A percentile compares a stretch with the other conserved stretches of the same genome.
Evolutionary conservation across 2,888 invertebrate species (phyloP).

Genomic region (Exocentrus adspersus): DNA sequence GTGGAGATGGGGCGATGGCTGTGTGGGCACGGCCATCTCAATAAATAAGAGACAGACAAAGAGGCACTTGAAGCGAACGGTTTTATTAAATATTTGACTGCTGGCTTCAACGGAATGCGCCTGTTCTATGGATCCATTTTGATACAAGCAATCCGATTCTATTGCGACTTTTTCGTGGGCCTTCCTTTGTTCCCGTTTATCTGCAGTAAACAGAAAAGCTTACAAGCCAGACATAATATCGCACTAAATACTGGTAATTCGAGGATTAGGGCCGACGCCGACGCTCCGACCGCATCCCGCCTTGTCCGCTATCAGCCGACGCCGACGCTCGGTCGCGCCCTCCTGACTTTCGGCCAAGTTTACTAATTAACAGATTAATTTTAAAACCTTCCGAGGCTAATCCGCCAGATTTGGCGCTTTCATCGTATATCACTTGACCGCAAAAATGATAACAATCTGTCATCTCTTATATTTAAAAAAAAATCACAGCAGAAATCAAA

Average conservation of each 20-base stretch:
- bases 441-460: neutral
- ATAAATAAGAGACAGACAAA: conserved; percentile 23
- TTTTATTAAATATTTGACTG: conserved; percentile 20
- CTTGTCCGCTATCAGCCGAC: conserved; percentile 27
- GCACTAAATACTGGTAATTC: conserved; percentile 40
- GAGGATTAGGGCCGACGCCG: too few relatives aligned
- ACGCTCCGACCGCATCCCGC: conserved; percentile 33
- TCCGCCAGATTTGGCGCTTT: conserved; percentile 13
- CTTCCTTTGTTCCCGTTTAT: conserved; percentile 39
- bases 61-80: neutral
- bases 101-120: neutral
- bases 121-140: too few relatives aligned
- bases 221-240: conserved; percentile 33
- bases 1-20: conserved; percentile 35
- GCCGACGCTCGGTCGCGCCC: conserved; percentile 27
- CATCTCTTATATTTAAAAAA: neutral
- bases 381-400: conserved; percentile 25
- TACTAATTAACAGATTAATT: conserved; percentile 35
- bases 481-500: too few relatives aligned
- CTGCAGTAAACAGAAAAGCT: conserved; percentile 32
- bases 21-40: conserved; percentile 33
- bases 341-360: conserved; percentile 27
- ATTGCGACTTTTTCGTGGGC: conserved; percentile 8
- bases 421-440: neutral
- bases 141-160: neutral